Base-by-base conservation (phyloP, 2,888 invertebrate species). In the Nycteola revayana region DNA sequence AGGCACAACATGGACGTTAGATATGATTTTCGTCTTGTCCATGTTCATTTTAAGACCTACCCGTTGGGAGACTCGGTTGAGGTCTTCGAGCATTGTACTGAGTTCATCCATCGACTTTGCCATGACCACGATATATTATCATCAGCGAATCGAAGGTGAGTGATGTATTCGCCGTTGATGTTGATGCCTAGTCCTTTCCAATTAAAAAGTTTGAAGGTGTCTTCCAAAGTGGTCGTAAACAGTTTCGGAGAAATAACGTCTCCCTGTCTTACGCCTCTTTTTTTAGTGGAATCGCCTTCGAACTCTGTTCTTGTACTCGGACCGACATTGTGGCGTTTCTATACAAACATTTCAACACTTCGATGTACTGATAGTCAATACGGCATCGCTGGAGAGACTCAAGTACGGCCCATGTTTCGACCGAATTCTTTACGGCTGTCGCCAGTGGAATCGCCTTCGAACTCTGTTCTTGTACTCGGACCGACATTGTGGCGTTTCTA, bases 121-220 rank as follows among this genome's bases (percentile, higher is more conserved):
- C 22, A 35, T 28, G 11, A 35, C 10, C 2, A 35, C 27, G 10
- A 36, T 31, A n/a, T n/a, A n/a, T n/a, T n/a, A 10, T 31, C 36
- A 9, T 36, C 31, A 5, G 27, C 27, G 23, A 25, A 31, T 17
- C 36, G 27, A 9, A 36, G 26, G 28, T 27, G 27, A 7, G 31
- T 10, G 7, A 36, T 10, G 26, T 36, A 10, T 25, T 20, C 23
- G 14, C 36, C 29, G 11, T 36, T 36, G 10, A 36, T 29, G 10
- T 28, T 35, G 6, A 29, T 33, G 23, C 23, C 27, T 9, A 8
- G 5, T 1, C 9, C 9, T 23, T 21, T 7, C 35, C 29, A 26
- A 11, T 27, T 3, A 7, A 32, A 22, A 20, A 11, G 10, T 25
- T 11, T 28, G 10, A 35, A 25, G 2, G 20, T n/a, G 24, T 33